phyloP scores from a whole-genome alignment of 2,797 vertebrate species.

The Hippoglossus hippoglossus region DNA sequence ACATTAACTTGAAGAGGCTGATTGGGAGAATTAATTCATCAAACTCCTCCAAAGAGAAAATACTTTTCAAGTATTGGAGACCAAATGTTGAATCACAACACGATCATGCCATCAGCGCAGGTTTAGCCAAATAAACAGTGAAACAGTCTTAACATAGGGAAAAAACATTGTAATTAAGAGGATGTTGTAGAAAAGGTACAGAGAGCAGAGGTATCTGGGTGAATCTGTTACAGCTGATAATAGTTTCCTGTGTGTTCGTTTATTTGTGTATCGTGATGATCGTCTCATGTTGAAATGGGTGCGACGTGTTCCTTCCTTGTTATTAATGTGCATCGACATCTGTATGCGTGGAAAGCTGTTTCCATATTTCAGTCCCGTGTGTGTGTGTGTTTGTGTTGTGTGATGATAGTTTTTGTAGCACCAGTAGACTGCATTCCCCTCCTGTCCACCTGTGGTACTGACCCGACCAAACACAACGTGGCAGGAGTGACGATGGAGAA shows the following conservation, averaged over 20 bases:
- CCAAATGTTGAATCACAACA: slow-evolving; percentile 57
- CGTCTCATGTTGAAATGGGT: slow-evolving; percentile 51
- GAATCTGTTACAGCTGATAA: slow-evolving; percentile 56
- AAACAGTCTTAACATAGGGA: slow-evolving; percentile 65
- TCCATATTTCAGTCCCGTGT: slow-evolving; percentile 39
- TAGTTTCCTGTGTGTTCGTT: slow-evolving; percentile 46
- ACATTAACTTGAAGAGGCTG: slow-evolving; percentile 31
- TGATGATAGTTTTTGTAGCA: slow-evolving; percentile 39
- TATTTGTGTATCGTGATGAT: slow-evolving; percentile 42
- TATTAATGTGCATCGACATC: slow-evolving; percentile 55
- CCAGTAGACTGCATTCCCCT: slow-evolving; percentile 65
- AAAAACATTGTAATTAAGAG: slow-evolving; percentile 12
- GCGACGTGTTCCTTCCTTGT: slow-evolving; percentile 33
- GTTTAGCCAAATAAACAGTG: slow-evolving; percentile 41
- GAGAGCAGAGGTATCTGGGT: slow-evolving; percentile 26
- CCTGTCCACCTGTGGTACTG: slow-evolving; percentile 55
- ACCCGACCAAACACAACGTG: slow-evolving; percentile 57
- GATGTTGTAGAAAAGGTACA: slow-evolving; percentile 48
- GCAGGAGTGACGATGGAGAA: slow-evolving; percentile 37
- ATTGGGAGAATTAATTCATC: slow-evolving; percentile 18
- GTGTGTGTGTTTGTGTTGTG: slow-evolving; percentile 35
- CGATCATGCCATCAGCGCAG: slow-evolving; percentile 43
- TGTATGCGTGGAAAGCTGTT: slow-evolving; percentile 52
- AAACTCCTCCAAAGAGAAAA: slow-evolving; percentile 31
- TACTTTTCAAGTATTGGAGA: slow-evolving; percentile 49